A percentile compares a stretch with the other conserved stretches of the same genome.
phyloP scores from a whole-genome alignment of 2,797 vertebrate species.

The Pseudochaenichthys georgianus region DNA sequence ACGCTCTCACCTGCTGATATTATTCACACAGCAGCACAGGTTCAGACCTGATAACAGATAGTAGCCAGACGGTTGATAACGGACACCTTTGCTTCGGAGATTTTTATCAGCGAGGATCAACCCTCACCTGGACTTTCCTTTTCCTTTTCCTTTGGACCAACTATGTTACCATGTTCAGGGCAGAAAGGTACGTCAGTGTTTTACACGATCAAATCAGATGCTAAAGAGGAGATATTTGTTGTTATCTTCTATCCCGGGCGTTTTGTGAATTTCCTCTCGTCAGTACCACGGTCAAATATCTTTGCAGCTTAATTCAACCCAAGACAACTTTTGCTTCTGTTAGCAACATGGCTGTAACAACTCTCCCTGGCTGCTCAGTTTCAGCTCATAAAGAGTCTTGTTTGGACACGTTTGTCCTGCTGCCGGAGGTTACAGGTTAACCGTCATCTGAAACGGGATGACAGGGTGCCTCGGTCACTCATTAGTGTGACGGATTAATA shows the following conservation, averaged over 20 bases:
- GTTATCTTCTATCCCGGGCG: neutral
- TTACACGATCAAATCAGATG: neutral
- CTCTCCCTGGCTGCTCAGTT: slow-evolving; percentile 14
- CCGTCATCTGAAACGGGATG: slow-evolving; percentile 38
- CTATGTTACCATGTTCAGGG: slow-evolving; percentile 71
- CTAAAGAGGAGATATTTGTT: neutral
- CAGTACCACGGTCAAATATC: slow-evolving; percentile 8
- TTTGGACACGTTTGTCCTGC: slow-evolving; percentile 63
- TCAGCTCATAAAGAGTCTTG: slow-evolving; percentile 56
- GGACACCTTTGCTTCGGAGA: slow-evolving; percentile 44
- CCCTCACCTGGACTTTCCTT: slow-evolving; percentile 62
- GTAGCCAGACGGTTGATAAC: slow-evolving; percentile 35
- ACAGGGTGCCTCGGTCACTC: slow-evolving; percentile 42
- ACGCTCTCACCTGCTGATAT: slow-evolving; percentile 44
- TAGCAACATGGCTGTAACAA: slow-evolving; percentile 36
- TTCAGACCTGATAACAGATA: slow-evolving; percentile 46
- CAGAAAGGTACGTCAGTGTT: slow-evolving; percentile 77
- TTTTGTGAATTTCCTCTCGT: slow-evolving; percentile 24
- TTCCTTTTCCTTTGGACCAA: slow-evolving; percentile 56
- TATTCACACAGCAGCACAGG: slow-evolving; percentile 6
- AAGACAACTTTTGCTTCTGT: slow-evolving; percentile 17
- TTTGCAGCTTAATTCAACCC: slow-evolving; percentile 9
- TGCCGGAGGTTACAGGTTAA: slow-evolving; percentile 72
- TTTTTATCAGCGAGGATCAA: slow-evolving; percentile 44
- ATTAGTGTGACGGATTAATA: slow-evolving; percentile 44